Percentiles rank a stretch among this genome's conserved stretches.
Evolutionary conservation across 1,140 invertebrate species (phyloP).

Genomic region (Apolygus lucorum): DNA sequence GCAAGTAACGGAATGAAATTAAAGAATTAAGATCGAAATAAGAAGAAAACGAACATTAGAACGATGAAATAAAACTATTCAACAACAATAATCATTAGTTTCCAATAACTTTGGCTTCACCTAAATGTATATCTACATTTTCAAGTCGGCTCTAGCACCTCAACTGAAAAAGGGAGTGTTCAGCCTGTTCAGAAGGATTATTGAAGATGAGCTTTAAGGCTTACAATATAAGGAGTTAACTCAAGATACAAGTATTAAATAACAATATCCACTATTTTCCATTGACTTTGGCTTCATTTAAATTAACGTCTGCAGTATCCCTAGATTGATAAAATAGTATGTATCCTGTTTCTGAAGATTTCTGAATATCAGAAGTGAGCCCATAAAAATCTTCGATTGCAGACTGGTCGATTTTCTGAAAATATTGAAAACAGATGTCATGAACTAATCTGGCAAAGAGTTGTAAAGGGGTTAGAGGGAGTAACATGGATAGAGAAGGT

Average conservation of each 20-base stretch:
- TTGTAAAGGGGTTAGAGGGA: too few relatives aligned
- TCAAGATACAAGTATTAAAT: too few relatives aligned
- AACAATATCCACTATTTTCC: conserved; percentile 29
- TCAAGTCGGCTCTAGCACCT: too few relatives aligned
- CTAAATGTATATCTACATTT: neutral
- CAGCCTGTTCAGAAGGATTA: too few relatives aligned
- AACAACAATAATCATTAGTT: neutral
- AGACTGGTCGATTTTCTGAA: conserved; percentile 96
- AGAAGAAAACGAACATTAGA: neutral
- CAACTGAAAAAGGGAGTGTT: too few relatives aligned
- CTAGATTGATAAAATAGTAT: conserved; percentile 98
- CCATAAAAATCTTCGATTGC: conserved; percentile 99
- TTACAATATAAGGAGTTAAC: too few relatives aligned
- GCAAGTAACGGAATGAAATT: too few relatives aligned
- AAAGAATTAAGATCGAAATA: too few relatives aligned
- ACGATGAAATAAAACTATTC: neutral
- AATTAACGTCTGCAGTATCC: conserved; percentile 45
- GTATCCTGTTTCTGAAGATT: conserved; percentile 98
- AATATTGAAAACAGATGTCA: conserved; percentile 32
- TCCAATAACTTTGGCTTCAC: neutral
- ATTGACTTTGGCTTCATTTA: conserved; percentile 32
- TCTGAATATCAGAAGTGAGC: conserved; percentile 94
- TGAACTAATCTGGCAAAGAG: too few relatives aligned
- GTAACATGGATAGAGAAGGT: too few relatives aligned
- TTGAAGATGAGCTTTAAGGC: too few relatives aligned